A percentile compares a stretch with the other conserved stretches of the same genome.
phyloP scores from a whole-genome alignment of 1,140 invertebrate genomes.

The Psix sp. region DNA sequence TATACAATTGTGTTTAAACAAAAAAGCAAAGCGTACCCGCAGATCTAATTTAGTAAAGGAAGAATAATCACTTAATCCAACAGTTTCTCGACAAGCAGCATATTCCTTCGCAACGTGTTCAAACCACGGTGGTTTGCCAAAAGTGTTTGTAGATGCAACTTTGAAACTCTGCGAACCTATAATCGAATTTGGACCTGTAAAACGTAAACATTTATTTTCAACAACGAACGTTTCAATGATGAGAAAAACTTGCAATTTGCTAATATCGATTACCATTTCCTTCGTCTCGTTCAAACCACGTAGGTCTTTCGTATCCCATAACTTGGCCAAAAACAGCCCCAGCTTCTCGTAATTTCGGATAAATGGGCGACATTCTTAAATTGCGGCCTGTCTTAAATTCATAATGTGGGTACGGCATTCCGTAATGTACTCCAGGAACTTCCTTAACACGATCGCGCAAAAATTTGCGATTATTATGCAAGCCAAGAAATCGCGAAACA shows the following conservation, averaged over 20 bases:
- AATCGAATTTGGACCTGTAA: conserved; percentile 63
- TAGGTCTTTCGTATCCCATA: conserved; percentile 98
- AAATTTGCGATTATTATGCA: conserved; percentile 98
- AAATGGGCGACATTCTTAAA: conserved; percentile 96
- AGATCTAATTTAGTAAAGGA: conserved; percentile 98
- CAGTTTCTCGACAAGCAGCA: conserved; percentile 93
- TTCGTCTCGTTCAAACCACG: conserved; percentile 87
- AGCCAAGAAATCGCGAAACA: conserved; percentile 92
- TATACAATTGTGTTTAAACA: neutral
- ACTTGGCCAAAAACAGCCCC: conserved; percentile 98
- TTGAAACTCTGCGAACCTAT: conserved; percentile 77
- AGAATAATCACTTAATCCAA: conserved; percentile 97
- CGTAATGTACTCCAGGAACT: conserved; percentile 92
- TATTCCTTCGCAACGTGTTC: conserved; percentile 93
- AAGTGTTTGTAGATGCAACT: conserved; percentile 86
- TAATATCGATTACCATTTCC: conserved; percentile 54
- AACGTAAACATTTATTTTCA: too few relatives aligned
- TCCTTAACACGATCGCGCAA: conserved; percentile 94
- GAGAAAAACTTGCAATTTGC: too few relatives aligned
- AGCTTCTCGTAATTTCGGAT: conserved; percentile 91
- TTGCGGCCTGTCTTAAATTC: conserved; percentile 94
- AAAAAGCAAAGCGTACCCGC: too few relatives aligned
- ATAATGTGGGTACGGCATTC: conserved; percentile 88
- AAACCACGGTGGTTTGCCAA: conserved; percentile 96
- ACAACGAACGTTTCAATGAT: too few relatives aligned